These are phyloP conservation scores for Irena cyanogastra DNA, from an alignment of 2,113 vertebrate genomes.

Conservation along the genomic window DNA sequence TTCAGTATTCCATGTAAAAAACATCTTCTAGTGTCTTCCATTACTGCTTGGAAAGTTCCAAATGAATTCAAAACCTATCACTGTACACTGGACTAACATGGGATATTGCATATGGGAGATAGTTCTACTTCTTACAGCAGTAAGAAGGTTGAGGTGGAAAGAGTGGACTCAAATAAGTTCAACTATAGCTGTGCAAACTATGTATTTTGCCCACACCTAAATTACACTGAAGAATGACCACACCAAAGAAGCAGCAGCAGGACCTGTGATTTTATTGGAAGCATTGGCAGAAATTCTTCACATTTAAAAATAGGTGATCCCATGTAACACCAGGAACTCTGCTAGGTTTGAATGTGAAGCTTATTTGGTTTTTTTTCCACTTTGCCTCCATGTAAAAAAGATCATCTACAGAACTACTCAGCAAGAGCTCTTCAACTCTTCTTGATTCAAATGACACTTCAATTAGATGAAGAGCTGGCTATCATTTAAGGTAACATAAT, in stretches of 20 bases:
- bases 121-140: background rate
- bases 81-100: background rate
- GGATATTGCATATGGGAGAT: background rate
- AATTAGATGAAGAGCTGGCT: background rate
- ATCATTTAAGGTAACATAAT: background rate
- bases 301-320: background rate
- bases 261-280: background rate
- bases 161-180: background rate
- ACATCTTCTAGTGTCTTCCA: background rate
- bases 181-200: background rate
- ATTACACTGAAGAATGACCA: background rate
- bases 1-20: background rate
- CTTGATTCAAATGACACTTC: background rate
- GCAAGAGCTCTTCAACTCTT: background rate
- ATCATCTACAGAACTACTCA: background rate
- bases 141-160: background rate
- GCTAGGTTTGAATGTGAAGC: background rate
- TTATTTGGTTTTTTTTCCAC: background rate
- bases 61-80: background rate
- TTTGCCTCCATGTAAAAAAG: background rate
- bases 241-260: background rate
- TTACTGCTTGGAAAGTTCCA: background rate
- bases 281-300: background rate
- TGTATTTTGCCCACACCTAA: background rate
- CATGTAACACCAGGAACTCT: background rate